A percentile compares a stretch with the other conserved stretches of the same genome.
Evolutionary conservation across 2,888 invertebrate species (phyloP).

Genomic region (Rhagophthalmus giganteus): DNA sequence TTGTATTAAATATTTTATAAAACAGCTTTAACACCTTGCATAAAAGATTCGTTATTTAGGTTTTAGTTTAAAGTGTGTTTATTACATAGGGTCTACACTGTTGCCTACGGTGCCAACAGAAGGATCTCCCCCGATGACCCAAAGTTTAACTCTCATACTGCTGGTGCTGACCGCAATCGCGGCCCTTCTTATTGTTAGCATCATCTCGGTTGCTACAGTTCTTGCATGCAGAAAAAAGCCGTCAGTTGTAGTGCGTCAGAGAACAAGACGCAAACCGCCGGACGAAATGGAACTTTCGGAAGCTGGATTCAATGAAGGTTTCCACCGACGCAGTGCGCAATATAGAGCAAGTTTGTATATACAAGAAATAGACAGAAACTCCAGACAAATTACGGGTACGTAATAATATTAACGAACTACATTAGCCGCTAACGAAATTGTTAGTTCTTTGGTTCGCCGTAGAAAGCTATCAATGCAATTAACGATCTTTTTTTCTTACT

Average conservation of each 20-base stretch:
- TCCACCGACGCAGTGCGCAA: constrained; percentile 52
- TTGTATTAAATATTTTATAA: not conserved
- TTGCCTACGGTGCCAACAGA: constrained; percentile 24
- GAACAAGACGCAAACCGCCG: constrained; percentile 46
- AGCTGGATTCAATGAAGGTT: constrained; percentile 54
- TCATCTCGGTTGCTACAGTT: constrained; percentile 49
- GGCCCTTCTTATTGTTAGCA: constrained; percentile 49
- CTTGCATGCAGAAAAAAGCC: constrained; percentile 49
- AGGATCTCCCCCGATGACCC: constrained; percentile 36
- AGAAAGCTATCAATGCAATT: constrained; percentile 21
- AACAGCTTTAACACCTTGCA: too few relatives aligned
- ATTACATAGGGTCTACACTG: constrained; percentile 15
- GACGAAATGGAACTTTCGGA: constrained; percentile 53
- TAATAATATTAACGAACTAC: constrained; percentile 28
- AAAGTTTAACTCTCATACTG: constrained; percentile 51
- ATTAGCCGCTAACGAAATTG: constrained; percentile 29
- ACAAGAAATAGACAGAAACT: constrained; percentile 46
- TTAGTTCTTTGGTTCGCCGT: constrained; percentile 19
- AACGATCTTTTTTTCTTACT: constrained; percentile 12
- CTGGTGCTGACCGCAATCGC: constrained; percentile 49
- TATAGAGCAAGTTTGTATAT: constrained; percentile 54
- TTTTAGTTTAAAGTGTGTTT: too few relatives aligned
- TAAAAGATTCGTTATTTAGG: too few relatives aligned
- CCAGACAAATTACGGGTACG: constrained; percentile 28
- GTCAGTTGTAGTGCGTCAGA: constrained; percentile 39